These are phyloP conservation scores for Sebastes steindachneri DNA, from an alignment of 2,797 vertebrate species.

Conservation along the genomic window DNA sequence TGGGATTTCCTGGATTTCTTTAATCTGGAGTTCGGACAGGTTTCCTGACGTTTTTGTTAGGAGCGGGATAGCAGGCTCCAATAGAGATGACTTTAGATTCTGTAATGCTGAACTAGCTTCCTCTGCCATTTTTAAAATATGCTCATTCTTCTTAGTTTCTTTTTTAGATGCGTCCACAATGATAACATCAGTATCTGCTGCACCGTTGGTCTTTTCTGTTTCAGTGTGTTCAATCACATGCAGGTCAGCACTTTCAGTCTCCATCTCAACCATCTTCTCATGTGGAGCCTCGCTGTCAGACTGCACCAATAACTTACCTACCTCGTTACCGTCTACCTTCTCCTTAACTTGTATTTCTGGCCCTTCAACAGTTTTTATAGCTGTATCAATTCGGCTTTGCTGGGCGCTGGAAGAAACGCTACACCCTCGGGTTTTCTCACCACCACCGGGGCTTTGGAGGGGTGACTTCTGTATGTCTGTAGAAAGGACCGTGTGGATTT, in stretches of 20 bases:
- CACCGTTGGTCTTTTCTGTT: constrained; percentile 13
- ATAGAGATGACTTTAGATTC: background rate
- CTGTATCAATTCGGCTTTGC: constrained; percentile 59
- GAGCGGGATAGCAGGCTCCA: background rate
- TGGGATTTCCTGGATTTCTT: constrained; percentile 43
- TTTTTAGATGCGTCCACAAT: background rate
- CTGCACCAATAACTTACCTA: constrained; percentile 2
- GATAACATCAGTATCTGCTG: background rate
- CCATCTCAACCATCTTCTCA: constrained; percentile 50
- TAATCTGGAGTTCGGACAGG: background rate
- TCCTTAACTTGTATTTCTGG: constrained; percentile 61
- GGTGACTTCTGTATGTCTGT: constrained; percentile 58
- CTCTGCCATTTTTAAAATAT: background rate
- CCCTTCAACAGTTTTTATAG: constrained; percentile 62
- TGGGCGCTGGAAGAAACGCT: constrained; percentile 48
- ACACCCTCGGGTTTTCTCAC: constrained; percentile 50
- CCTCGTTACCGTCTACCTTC: constrained; percentile 34
- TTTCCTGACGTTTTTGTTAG: constrained; percentile 2
- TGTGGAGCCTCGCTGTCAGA: constrained; percentile 3
- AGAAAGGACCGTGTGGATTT: constrained; percentile 53
- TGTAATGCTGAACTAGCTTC: constrained; percentile 14
- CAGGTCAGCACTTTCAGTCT: constrained; percentile 29
- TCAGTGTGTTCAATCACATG: background rate
- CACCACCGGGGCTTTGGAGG: constrained; percentile 33
- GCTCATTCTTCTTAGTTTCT: constrained; percentile 18